Conservation (phyloP, 2,888 invertebrate genomes). For the Timema podura region DNA sequence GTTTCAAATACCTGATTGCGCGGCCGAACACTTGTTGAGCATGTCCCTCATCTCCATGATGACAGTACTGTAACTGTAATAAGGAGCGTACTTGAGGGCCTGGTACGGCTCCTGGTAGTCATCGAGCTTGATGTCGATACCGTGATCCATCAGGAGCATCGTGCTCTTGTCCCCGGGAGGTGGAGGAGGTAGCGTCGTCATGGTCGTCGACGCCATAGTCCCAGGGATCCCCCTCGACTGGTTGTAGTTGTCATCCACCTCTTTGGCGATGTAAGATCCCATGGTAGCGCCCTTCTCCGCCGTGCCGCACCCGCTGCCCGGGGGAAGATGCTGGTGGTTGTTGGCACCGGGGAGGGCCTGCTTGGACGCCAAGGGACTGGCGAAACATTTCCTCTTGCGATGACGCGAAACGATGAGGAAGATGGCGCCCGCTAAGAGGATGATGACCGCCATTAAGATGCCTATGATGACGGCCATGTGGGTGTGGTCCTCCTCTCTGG, state of each 20-base stretch:
- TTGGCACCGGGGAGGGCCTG: conserved; percentile 43
- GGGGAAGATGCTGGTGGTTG: conserved; percentile 47
- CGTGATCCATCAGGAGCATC: conserved; percentile 47
- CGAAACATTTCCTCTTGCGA: conserved; percentile 67
- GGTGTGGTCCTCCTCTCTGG: conserved; percentile 64
- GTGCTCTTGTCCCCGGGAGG: conserved; percentile 47
- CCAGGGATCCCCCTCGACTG: conserved; percentile 46
- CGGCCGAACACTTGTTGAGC: conserved; percentile 38
- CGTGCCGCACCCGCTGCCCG: conserved; percentile 50
- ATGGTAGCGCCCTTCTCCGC: conserved; percentile 46
- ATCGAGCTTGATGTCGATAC: conserved; percentile 57
- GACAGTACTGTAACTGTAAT: conserved; percentile 71
- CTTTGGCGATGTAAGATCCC: conserved; percentile 53
- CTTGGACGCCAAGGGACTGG: conserved; percentile 63
- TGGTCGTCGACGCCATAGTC: conserved; percentile 46
- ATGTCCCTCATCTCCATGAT: conserved; percentile 72
- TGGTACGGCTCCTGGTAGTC: conserved; percentile 79
- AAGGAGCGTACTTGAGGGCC: conserved; percentile 68
- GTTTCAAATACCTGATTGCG: conserved; percentile 34
- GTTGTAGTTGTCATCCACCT: conserved; percentile 49
- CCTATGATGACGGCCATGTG: conserved; percentile 75
- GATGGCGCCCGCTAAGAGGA: conserved; percentile 67
- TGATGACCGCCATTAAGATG: conserved; percentile 68
- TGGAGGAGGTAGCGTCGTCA: conserved; percentile 46
- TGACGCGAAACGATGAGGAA: conserved; percentile 68